These are phyloP conservation scores for Monomorium pharaonis DNA, from an alignment of 1,140 invertebrate genomes.

Conservation along the genomic window DNA sequence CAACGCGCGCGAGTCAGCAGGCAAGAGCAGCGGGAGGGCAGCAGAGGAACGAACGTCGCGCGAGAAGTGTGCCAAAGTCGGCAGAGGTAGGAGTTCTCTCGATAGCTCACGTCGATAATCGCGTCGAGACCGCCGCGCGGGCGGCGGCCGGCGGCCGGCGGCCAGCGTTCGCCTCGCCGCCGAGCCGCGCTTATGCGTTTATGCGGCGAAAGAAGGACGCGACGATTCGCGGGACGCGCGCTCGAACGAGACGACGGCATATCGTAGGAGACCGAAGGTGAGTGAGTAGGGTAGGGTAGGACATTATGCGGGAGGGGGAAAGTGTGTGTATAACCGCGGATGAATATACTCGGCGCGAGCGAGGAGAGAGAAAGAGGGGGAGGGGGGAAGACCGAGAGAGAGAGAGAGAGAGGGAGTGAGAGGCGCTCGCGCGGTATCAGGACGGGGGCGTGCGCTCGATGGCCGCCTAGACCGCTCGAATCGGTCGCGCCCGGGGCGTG, in stretches of 20 bases:
- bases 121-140: conserved; percentile 29
- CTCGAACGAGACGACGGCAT: conserved; percentile 35
- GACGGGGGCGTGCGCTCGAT: conserved; percentile 74
- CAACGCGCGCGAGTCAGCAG: not conserved
- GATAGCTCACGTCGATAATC: conserved; percentile 63
- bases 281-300: conserved; percentile 50
- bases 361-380: conserved; percentile 50
- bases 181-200: not conserved
- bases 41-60: not conserved
- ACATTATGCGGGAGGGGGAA: conserved; percentile 35
- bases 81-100: conserved; percentile 32
- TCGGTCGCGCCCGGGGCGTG: conserved; percentile 83
- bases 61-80: conserved; percentile 65
- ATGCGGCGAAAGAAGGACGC: conserved; percentile 27
- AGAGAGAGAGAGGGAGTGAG: conserved; percentile 46
- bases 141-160: too few relatives aligned
- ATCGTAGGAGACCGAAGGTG: conserved; percentile 66
- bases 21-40: not conserved
- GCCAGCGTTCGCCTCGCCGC: not conserved
- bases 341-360: conserved; percentile 40
- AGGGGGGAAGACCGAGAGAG: conserved; percentile 8
- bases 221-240: conserved; percentile 30
- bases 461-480: conserved; percentile 80
- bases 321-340: conserved; percentile 36
- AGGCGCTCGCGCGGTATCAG: conserved; percentile 44